phyloP scores from a whole-genome alignment of 2,797 vertebrate genomes.

The Sciurus vulgaris region DNA sequence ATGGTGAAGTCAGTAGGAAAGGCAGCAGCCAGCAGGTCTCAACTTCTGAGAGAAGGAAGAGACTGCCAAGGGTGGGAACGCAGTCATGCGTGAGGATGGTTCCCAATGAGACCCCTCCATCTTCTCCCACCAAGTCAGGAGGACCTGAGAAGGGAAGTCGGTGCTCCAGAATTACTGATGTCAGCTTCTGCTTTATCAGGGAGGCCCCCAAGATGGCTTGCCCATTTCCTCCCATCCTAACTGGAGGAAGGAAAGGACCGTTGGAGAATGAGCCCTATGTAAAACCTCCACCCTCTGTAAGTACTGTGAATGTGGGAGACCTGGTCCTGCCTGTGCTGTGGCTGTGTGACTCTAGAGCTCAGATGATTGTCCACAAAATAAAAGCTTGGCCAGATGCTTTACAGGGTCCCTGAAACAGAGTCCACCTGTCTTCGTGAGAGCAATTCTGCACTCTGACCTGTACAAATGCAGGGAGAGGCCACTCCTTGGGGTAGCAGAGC shows the following conservation, averaged over 20 bases:
- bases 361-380: neutral
- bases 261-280: neutral
- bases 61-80: neutral
- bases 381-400: neutral
- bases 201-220: neutral
- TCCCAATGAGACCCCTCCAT: neutral
- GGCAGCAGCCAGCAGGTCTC: neutral
- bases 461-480: conserved; percentile 10
- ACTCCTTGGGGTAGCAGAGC: neutral
- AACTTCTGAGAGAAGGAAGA: neutral
- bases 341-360: neutral
- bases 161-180: no score
- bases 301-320: neutral
- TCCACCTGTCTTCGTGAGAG: neutral
- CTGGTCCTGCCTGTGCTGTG: neutral
- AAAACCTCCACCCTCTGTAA: neutral
- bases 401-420: neutral
- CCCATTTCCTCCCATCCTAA: neutral
- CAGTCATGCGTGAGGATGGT: neutral
- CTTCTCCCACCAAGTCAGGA: neutral
- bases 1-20: neutral
- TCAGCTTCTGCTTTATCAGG: neutral
- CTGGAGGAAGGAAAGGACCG: neutral
- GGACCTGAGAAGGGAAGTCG: neutral
- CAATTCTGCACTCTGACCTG: neutral